Evolutionary conservation across 2,797 vertebrate genomes (phyloP).

Genomic region (Clarias platycephalus): DNA sequence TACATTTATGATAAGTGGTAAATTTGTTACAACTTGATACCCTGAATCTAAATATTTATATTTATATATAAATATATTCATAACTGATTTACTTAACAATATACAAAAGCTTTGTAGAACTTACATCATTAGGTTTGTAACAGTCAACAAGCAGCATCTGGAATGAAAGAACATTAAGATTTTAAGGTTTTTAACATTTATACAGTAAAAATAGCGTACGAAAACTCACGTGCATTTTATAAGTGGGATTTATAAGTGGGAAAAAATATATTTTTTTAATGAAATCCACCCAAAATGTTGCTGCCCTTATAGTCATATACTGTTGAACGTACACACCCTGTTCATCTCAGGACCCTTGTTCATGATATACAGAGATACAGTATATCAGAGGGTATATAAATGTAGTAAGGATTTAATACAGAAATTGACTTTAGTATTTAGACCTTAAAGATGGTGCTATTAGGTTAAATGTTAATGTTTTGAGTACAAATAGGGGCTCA

Average conservation of each 20-base stretch:
- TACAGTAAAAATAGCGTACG: background rate
- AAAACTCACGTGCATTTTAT: no score
- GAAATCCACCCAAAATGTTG: background rate
- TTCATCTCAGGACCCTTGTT: background rate
- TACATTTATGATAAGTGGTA: background rate
- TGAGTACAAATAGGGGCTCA: background rate
- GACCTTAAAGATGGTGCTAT: no score
- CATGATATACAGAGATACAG: background rate
- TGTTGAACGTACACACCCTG: background rate
- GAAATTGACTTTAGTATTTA: background rate
- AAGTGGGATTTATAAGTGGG: no score
- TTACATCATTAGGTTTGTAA: constrained; percentile 82
- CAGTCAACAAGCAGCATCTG: constrained; percentile 80
- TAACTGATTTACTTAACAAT: background rate
- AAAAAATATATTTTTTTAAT: no score
- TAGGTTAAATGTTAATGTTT: background rate
- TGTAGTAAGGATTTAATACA: background rate
- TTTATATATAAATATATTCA: no score
- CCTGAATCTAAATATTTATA: background rate
- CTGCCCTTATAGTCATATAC: background rate
- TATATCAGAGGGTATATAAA: background rate
- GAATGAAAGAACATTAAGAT: constrained; percentile 8
- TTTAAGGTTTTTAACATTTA: background rate
- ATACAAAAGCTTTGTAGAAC: constrained; percentile 36
- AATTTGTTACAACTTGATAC: background rate